Evolutionary conservation across 2,797 vertebrate species (phyloP).

Genomic region (Vultur gryphus): DNA sequence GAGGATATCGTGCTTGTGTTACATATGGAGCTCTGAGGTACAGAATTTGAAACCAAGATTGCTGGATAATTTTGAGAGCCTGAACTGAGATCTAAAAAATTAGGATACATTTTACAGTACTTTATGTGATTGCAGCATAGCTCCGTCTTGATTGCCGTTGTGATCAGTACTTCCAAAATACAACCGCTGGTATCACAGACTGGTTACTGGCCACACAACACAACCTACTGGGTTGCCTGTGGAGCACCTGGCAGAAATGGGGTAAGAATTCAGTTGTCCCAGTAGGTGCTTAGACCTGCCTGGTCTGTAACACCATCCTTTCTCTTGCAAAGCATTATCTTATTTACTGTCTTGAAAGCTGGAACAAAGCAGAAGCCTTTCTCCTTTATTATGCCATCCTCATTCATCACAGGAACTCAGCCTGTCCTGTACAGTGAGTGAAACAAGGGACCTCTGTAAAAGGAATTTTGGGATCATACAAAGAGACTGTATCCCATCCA

Average conservation of each 20-base stretch:
- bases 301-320: not conserved
- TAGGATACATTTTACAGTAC: not conserved
- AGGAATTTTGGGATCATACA: not conserved
- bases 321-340: not conserved
- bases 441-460: not conserved
- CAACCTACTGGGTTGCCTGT: not conserved
- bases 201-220: not conserved
- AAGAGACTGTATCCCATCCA: not conserved
- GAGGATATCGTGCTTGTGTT: not conserved
- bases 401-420: not conserved
- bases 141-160: not conserved
- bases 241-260: not conserved
- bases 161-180: not conserved
- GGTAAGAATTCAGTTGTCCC: not conserved
- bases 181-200: not conserved
- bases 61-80: not conserved
- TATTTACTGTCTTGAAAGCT: not conserved
- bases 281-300: not conserved
- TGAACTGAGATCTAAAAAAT: not conserved
- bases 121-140: not conserved
- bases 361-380: not conserved
- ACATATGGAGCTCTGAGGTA: not conserved
- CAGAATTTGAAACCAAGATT: not conserved
- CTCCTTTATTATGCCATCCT: not conserved
- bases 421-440: not conserved